Conservation (phyloP, 1,140 invertebrate genomes). For the Tetragonula clypearis region DNA sequence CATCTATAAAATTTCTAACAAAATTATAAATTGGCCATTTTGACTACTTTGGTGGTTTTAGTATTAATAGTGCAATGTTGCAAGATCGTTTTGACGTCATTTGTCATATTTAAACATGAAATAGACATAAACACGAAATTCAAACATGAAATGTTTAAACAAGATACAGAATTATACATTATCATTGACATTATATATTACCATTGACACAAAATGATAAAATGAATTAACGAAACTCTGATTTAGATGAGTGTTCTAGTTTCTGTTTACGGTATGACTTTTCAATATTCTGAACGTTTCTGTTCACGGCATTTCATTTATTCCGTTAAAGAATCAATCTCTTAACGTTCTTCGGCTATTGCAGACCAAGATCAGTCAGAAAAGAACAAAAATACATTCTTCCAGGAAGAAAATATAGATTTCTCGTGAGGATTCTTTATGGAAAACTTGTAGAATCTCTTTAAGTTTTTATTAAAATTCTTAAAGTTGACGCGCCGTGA, state of each 20-base stretch:
- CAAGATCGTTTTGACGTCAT: too few species aligned
- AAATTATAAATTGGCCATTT: too few species aligned
- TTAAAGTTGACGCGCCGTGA: neutral
- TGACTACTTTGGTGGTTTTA: too few species aligned
- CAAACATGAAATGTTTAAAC: too few species aligned
- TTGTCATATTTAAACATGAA: too few species aligned
- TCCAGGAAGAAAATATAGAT: neutral
- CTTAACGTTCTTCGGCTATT: neutral
- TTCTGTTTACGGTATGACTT: neutral
- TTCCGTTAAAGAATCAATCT: neutral
- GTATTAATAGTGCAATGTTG: too few species aligned
- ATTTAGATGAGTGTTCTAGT: neutral
- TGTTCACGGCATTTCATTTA: too few species aligned
- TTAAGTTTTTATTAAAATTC: conserved; percentile 2
- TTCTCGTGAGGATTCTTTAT: neutral
- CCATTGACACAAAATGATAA: neutral
- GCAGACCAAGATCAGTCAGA: neutral
- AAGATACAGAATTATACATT: neutral
- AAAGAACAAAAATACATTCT: neutral
- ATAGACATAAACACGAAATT: too few species aligned
- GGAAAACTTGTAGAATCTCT: neutral
- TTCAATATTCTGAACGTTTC: neutral
- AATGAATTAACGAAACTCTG: too few species aligned
- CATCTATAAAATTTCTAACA: too few species aligned
- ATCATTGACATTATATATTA: too few species aligned